Conservation (phyloP, 1,140 invertebrate genomes). For the Muscidifurax raptorellus region DNA sequence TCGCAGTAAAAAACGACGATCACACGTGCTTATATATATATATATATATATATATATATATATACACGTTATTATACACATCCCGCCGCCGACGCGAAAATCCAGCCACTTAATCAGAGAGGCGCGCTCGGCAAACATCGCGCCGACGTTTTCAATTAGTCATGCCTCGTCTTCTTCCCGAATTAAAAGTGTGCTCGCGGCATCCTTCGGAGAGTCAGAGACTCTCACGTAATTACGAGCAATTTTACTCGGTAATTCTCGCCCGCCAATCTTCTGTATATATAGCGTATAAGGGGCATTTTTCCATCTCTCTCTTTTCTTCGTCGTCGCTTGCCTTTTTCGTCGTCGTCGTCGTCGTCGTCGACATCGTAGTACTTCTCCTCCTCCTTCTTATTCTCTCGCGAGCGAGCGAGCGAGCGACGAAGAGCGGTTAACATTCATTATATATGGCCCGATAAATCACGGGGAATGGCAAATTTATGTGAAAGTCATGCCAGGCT, state of each 20-base stretch:
- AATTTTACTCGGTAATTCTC: constrained; percentile 40
- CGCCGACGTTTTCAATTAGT: neutral
- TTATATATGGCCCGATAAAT: constrained; percentile 69
- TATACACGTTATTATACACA: neutral
- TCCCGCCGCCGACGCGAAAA: neutral
- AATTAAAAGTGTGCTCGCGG: neutral
- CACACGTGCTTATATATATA: too few relatives aligned
- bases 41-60: too few relatives aligned
- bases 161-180: neutral
- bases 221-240: constrained; percentile 30
- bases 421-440: constrained; percentile 63
- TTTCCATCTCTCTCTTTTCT: constrained; percentile 43
- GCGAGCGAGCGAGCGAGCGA: constrained; percentile 44
- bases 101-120: neutral
- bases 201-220: neutral
- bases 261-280: neutral
- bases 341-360: constrained; percentile 31
- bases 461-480: constrained; percentile 65
- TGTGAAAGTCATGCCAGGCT: constrained; percentile 59
- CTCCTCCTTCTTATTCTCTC: constrained; percentile 38
- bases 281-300: constrained; percentile 30
- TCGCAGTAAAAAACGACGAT: too few relatives aligned
- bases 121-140: neutral
- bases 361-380: constrained; percentile 13
- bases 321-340: constrained; percentile 26